Percentiles rank a stretch among this genome's conserved stretches.
Conservation (phyloP, 2,797 vertebrate species). For the Zalophus californianus region DNA sequence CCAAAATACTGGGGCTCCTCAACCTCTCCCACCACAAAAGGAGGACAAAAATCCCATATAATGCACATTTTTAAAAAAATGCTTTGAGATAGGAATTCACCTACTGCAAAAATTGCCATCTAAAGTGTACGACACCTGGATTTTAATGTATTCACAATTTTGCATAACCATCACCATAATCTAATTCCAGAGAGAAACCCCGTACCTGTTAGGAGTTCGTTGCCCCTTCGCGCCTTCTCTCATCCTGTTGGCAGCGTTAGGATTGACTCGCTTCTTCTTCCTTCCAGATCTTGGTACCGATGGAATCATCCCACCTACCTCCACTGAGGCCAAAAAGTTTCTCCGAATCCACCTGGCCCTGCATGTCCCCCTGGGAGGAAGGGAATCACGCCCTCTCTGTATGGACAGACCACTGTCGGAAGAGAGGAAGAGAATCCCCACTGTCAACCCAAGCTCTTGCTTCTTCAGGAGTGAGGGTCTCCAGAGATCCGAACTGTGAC, state of each 20-base stretch:
- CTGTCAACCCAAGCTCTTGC: conserved; percentile 11
- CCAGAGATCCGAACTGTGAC: conserved; percentile 78
- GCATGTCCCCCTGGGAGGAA: background rate
- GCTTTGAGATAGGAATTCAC: conserved; percentile 17
- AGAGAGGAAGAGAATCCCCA: conserved; percentile 42
- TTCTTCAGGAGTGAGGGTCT: conserved; percentile 74
- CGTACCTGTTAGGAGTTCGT: too few relatives aligned
- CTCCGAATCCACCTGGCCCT: background rate
- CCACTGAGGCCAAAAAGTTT: conserved; percentile 89
- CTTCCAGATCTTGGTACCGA: conserved; percentile 95
- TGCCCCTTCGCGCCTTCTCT: background rate
- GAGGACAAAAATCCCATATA: background rate
- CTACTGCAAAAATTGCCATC: background rate
- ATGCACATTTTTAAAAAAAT: background rate
- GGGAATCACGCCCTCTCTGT: conserved; percentile 69
- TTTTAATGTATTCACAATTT: background rate
- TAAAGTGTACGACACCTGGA: background rate
- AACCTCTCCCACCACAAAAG: background rate
- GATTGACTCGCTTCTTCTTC: conserved; percentile 52
- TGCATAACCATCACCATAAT: background rate
- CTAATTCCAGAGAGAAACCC: background rate
- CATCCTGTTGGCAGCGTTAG: background rate
- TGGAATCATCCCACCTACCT: conserved; percentile 95
- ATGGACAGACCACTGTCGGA: conserved; percentile 73
- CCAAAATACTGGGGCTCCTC: background rate